Base-by-base conservation (phyloP, 2,113 vertebrate genomes). In the Vombatus ursinus region DNA sequence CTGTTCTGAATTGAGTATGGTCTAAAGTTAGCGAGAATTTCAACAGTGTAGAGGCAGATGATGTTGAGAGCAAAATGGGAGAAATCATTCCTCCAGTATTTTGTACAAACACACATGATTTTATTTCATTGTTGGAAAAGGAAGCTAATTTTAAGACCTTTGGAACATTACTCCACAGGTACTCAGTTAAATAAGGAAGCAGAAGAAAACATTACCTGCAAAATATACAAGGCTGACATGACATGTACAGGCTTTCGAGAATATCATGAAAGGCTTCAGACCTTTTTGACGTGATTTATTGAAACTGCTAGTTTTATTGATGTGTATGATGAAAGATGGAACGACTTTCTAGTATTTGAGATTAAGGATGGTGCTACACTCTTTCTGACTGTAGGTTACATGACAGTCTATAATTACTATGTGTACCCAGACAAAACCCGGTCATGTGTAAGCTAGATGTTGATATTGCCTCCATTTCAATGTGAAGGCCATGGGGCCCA, bases 371-470 rank as follows among this genome's bases (percentile, higher is more conserved):
- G 99, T 99, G 99, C 99, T 99, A 99, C 99, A 96, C 99, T 99
- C 99, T 99, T 99, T 98, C 99, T 99, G 98, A 99, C 99, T 97
- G 99, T 99, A 99, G 99, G 99, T 99, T 99, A 99, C 99, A 99
- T 99, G 99, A 99, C 99, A 99, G 99, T 99, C 99, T 99, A 99
- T 99, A 99, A 99, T 99, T 99, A 99, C 99, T 99, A 99, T 98
- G 99, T 99, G 99, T 99, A 99, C 98, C 99, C 99, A 99, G 99
- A 99, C 99, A 99, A 99, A 99, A 99, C 99, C 99, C 99, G 99
- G 99, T 99, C 99, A 99, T 99, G 99, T 99, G 99, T 99, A 99
- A 99, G 99, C 99, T 99, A 99, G 99, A 99, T 99, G 99, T 98
- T 99, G 99, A 98, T 99, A 98, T 98, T 99, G 97, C 99, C 99